Conservation (phyloP, 2,888 invertebrate genomes). For the Tipula vernalis region DNA sequence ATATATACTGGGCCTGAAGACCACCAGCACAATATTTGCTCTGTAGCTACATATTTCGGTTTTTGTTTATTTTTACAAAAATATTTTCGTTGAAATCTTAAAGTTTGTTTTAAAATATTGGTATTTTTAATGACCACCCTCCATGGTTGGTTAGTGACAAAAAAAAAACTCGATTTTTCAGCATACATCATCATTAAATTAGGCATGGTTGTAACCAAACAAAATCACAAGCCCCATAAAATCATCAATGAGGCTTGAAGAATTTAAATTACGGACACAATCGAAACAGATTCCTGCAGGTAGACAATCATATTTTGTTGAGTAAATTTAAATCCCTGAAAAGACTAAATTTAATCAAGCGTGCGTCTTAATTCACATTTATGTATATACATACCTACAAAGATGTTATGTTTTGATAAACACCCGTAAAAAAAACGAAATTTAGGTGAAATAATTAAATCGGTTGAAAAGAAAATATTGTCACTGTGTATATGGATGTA, state of each 20-base stretch:
- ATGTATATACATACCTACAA: no score
- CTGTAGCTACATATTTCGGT: background rate
- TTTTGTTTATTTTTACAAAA: background rate
- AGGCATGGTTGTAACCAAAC: background rate
- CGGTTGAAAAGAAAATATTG: background rate
- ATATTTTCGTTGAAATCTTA: background rate
- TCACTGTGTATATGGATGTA: no score
- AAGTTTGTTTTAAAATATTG: background rate
- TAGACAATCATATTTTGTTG: background rate
- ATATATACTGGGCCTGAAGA: background rate
- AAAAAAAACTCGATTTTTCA: background rate
- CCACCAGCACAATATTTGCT: background rate
- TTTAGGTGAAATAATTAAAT: background rate
- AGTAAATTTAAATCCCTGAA: background rate
- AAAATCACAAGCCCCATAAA: background rate
- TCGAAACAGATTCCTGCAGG: background rate
- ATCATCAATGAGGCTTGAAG: background rate
- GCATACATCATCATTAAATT: background rate
- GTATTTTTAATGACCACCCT: background rate
- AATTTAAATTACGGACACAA: background rate
- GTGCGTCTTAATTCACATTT: background rate
- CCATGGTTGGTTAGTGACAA: background rate
- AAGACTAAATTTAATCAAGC: background rate
- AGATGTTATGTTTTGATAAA: background rate
- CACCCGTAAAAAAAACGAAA: background rate